phyloP scores from a whole-genome alignment of 1,140 invertebrate species.

The Dreissena polymorpha region DNA sequence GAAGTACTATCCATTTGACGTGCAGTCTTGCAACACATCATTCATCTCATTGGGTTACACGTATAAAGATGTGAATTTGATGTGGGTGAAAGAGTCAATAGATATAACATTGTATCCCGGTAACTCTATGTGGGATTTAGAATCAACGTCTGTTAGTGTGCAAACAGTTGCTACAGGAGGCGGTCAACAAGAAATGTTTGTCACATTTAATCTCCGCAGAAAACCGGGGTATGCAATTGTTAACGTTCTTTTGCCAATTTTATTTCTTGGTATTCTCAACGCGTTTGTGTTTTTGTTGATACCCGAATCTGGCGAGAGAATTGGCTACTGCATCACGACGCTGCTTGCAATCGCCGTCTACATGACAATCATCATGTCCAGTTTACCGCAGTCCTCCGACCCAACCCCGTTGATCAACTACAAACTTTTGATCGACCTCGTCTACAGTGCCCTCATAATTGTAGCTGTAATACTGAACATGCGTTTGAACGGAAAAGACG shows the following conservation, averaged over 20 bases:
- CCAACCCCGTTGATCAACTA: conserved; percentile 77
- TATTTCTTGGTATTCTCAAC: conserved; percentile 82
- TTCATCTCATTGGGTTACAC: conserved; percentile 95
- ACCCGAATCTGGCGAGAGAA: conserved; percentile 82
- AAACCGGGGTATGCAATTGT: conserved; percentile 79
- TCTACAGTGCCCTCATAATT: conserved; percentile 12
- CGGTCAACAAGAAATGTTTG: neutral
- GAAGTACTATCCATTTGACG: conserved; percentile 96
- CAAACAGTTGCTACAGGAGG: neutral
- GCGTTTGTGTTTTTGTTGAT: conserved; percentile 83
- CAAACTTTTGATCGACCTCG: conserved; percentile 30
- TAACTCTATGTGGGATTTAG: neutral
- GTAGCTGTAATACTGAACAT: conserved; percentile 11
- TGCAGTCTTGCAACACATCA: conserved; percentile 98
- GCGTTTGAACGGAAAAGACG: conserved; percentile 5
- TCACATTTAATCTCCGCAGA: conserved; percentile 55
- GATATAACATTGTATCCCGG: neutral
- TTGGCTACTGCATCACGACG: conserved; percentile 82
- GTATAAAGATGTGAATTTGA: neutral
- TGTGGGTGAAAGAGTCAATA: neutral
- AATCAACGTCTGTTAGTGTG: neutral
- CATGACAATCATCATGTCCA: conserved; percentile 82
- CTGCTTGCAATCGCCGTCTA: conserved; percentile 83
- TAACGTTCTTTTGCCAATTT: conserved; percentile 82
- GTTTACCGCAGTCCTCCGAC: conserved; percentile 82